Conservation (phyloP, 2,797 vertebrate species). For the Enteromius anoplus region DNA sequence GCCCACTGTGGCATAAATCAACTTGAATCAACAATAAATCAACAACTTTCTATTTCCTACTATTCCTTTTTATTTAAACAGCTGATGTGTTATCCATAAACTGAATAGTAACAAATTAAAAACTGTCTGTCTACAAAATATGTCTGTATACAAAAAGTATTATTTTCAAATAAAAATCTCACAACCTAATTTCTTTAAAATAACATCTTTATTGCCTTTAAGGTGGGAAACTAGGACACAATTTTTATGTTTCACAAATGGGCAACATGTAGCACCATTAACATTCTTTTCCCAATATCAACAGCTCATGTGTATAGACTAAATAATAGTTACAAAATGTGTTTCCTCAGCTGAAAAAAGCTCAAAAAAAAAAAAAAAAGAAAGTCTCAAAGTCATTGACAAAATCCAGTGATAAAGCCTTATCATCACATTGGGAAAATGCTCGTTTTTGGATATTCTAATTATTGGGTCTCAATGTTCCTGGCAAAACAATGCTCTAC, state of each 20-base stretch:
- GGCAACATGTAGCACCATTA: conserved; percentile 22
- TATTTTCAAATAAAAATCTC: conserved; percentile 19
- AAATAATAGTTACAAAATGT: conserved; percentile 16
- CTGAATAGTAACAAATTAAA: background rate
- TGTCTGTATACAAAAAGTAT: background rate
- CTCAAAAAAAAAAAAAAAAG: background rate
- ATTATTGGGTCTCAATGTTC: background rate
- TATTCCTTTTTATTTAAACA: background rate
- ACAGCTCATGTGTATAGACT: background rate
- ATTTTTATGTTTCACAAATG: background rate
- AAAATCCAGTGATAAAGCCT: background rate
- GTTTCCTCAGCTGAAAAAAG: background rate
- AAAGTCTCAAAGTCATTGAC: background rate
- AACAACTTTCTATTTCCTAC: background rate
- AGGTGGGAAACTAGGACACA: background rate
- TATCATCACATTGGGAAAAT: background rate
- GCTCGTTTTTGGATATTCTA: background rate
- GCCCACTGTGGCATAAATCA: background rate
- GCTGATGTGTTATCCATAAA: too few species aligned
- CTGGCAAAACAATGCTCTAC: background rate
- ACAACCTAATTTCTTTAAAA: conserved; percentile 14
- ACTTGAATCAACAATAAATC: background rate
- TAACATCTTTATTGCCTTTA: conserved; percentile 36
- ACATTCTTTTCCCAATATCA: background rate
- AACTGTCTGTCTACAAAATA: background rate